Evolutionary conservation across 2,113 vertebrate species (phyloP).

Genomic region (Halichoerus grypus): DNA sequence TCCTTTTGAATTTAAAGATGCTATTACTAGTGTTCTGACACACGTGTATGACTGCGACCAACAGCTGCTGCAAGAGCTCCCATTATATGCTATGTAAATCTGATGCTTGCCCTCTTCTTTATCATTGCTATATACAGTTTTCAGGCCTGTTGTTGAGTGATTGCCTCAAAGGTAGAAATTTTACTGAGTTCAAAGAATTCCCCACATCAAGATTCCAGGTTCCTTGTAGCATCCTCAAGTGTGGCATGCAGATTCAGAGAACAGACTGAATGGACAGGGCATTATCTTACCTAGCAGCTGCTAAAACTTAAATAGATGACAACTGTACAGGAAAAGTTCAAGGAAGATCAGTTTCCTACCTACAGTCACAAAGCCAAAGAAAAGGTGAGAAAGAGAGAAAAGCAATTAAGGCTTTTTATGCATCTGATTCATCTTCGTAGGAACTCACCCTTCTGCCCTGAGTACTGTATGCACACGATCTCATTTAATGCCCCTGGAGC

Average conservation of each 20-base stretch:
- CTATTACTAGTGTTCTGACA: not conserved
- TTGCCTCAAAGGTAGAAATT: not conserved
- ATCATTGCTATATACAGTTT: not conserved
- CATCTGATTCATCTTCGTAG: not conserved
- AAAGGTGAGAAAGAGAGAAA: not conserved
- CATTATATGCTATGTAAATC: not conserved
- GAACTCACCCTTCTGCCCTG: not conserved
- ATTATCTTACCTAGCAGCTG: not conserved
- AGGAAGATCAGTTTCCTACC: not conserved
- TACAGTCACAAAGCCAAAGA: not conserved
- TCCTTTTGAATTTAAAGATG: not conserved
- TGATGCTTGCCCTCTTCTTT: not conserved
- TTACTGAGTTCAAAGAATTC: constrained; percentile 16
- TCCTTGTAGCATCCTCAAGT: not conserved
- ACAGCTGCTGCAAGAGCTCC: not conserved
- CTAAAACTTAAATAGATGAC: not conserved
- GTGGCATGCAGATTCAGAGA: not conserved
- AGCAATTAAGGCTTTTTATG: not conserved
- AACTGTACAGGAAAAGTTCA: not conserved
- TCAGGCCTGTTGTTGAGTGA: not conserved
- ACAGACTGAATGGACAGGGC: not conserved
- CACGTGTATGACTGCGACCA: not conserved
- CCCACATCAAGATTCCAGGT: not conserved
- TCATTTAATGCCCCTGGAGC: not conserved
- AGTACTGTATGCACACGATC: not conserved